Conservation (phyloP, 2,797 vertebrate species). For the Mus caroli region DNA sequence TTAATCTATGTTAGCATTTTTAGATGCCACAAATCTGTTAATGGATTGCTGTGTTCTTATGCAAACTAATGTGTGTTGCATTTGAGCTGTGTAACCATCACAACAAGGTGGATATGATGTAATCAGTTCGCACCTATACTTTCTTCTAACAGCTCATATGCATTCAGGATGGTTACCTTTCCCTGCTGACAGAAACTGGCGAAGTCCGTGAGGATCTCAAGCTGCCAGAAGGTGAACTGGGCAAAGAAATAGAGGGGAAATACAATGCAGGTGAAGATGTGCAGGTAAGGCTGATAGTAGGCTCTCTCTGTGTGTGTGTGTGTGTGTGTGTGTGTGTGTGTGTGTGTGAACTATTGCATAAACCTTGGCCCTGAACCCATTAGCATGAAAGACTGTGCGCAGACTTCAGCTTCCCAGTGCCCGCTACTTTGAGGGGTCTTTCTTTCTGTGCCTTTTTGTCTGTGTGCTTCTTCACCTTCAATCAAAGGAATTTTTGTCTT, state of each 20-base stretch:
- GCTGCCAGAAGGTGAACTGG: conserved; percentile 96
- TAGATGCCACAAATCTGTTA: conserved; percentile 32
- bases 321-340: not conserved
- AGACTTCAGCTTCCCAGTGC: not conserved
- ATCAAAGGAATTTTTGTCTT: not conserved
- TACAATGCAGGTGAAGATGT: conserved; percentile 96
- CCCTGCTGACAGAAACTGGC: conserved; percentile 96
- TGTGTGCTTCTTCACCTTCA: not conserved
- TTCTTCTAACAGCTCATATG: conserved; percentile 93
- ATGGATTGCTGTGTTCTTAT: conserved; percentile 11
- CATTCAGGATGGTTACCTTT: conserved; percentile 96
- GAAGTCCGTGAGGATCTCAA: conserved; percentile 98
- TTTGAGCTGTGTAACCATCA: conserved; percentile 46
- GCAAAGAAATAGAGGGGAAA: conserved; percentile 98
- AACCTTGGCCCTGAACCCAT: not conserved
- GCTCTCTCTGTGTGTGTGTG: not conserved
- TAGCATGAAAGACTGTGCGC: conserved; percentile 11
- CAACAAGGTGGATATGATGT: conserved; percentile 13
- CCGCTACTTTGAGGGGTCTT: not conserved
- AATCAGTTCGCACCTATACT: conserved; percentile 61
- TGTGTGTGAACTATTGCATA: conserved; percentile 23
- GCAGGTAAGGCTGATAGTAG: conserved; percentile 89
- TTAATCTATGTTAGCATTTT: not conserved
- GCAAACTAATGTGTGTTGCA: conserved; percentile 31
- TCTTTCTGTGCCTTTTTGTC: not conserved